Evolutionary conservation across 1,140 invertebrate species (phyloP).

Genomic region (Panulirus ornatus): DNA sequence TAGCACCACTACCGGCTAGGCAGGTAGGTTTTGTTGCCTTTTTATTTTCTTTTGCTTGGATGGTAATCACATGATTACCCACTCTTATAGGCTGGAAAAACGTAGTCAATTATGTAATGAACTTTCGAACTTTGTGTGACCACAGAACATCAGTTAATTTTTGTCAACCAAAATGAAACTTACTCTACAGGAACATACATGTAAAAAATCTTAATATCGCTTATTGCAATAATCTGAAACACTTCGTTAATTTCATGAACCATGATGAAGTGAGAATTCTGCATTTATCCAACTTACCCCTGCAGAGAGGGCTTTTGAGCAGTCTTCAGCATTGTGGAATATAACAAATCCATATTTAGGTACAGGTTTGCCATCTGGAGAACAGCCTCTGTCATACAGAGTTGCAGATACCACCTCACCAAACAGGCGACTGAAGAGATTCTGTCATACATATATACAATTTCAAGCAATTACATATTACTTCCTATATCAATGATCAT

Average conservation of each 20-base stretch:
- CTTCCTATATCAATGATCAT: no score
- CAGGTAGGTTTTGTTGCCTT: conserved; percentile 20
- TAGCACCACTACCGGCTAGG: neutral
- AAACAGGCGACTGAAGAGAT: conserved; percentile 48
- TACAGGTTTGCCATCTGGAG: conserved; percentile 43
- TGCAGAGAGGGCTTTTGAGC: conserved; percentile 31
- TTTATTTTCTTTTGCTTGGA: conserved; percentile 66
- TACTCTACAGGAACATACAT: no score
- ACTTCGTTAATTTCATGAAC: no score
- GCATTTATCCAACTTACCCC: no score
- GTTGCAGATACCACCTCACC: conserved; percentile 59
- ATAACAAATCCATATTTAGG: conserved; percentile 63
- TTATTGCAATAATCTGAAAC: no score
- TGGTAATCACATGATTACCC: conserved; percentile 53
- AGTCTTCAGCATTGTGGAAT: conserved; percentile 47
- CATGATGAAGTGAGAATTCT: no score
- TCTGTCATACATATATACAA: no score
- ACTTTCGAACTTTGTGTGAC: no score
- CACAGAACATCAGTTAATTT: no score
- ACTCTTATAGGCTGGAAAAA: conserved; percentile 63
- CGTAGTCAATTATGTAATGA: conserved; percentile 44
- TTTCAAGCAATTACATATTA: no score
- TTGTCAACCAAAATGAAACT: no score
- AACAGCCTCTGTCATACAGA: conserved; percentile 48
- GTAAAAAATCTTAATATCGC: no score